These are phyloP conservation scores for Hippocampus abdominalis DNA, from an alignment of 2,113 vertebrate genomes.

Conservation along the genomic window DNA sequence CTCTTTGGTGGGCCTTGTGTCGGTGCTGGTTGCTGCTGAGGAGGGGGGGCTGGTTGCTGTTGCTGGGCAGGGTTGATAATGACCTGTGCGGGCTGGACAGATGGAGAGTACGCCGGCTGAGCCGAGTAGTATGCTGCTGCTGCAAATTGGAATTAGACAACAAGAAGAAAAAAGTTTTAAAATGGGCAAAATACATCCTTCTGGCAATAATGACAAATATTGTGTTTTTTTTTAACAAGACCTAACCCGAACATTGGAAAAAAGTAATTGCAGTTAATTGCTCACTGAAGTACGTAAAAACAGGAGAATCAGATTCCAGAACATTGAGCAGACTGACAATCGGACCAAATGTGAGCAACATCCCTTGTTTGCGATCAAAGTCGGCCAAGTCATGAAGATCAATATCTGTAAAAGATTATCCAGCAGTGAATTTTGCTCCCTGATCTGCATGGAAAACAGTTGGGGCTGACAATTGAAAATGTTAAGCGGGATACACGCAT, in stretches of 20 bases:
- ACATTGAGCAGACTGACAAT: no score
- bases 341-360: no score
- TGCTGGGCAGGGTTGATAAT: slow-evolving; percentile 83
- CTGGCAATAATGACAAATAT: not conserved
- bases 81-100: slow-evolving; percentile 81
- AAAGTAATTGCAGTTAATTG: not conserved
- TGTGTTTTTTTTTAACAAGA: not conserved
- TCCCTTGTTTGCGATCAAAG: no score
- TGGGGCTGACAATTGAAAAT: no score
- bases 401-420: no score
- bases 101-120: slow-evolving; percentile 82
- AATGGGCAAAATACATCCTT: not conserved
- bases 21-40: slow-evolving; percentile 65
- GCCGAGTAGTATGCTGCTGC: slow-evolving; percentile 91
- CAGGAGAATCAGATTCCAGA: no score
- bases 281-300: not conserved
- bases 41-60: slow-evolving; percentile 67
- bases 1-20: slow-evolving; percentile 81
- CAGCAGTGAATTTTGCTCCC: no score
- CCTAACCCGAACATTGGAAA: not conserved
- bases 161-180: not conserved
- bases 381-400: no score
- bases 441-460: no score
- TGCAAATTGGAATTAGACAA: slow-evolving; percentile 48
- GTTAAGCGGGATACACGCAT: no score